phyloP scores from a whole-genome alignment of 1,140 invertebrate genomes.

The Brachionus angularis region DNA sequence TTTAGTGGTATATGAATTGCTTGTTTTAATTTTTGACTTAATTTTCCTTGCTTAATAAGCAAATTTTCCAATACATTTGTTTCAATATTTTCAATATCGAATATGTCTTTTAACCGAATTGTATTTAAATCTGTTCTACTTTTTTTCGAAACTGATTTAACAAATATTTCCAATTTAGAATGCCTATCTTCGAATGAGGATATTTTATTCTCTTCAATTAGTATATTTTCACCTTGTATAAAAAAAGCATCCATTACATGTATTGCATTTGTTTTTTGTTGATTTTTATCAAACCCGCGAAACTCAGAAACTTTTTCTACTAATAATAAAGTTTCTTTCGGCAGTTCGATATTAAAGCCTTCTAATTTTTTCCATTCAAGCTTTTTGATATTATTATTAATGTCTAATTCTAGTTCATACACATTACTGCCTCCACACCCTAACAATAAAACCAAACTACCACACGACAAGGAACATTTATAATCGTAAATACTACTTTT shows the following conservation, averaged over 20 bases:
- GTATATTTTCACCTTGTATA: conserved; percentile 36
- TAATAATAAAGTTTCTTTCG: conserved; percentile 21
- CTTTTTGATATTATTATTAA: not conserved
- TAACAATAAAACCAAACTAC: conserved; percentile 9
- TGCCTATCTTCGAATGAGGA: conserved; percentile 13
- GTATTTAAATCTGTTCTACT: conserved; percentile 10
- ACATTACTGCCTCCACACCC: conserved; percentile 27
- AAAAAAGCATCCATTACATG: conserved; percentile 41
- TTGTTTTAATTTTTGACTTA: not conserved
- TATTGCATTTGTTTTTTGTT: conserved; percentile 21
- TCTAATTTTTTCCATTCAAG: conserved; percentile 23
- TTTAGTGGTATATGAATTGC: conserved; percentile 10
- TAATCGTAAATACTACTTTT: conserved; percentile 39
- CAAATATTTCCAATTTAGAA: conserved; percentile 6
- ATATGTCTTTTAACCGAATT: conserved; percentile 22
- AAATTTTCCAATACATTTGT: conserved; percentile 11
- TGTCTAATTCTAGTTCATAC: not conserved
- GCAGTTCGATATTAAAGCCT: conserved; percentile 37
- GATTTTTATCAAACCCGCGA: not conserved
- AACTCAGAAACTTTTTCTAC: conserved; percentile 32
- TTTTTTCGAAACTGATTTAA: conserved; percentile 30
- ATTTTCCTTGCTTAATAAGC: not conserved
- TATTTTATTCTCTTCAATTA: not conserved
- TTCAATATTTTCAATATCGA: conserved; percentile 24
- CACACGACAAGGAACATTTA: conserved; percentile 12